Conservation (phyloP, 2,113 vertebrate species). For the Turdus rufiventris region DNA sequence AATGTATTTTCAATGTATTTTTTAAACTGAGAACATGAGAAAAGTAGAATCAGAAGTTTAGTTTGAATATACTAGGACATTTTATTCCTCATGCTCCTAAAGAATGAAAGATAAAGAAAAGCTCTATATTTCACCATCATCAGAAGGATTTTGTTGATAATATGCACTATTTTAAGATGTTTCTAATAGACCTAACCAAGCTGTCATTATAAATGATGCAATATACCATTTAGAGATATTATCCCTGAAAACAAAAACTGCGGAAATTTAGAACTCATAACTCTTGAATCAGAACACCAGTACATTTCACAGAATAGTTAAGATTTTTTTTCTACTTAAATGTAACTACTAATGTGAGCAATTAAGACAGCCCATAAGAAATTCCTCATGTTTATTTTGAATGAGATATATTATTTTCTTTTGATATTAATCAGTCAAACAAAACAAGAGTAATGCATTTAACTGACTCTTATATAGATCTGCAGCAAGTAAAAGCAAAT, state of each 20-base stretch:
- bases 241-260: background rate
- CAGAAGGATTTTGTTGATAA: background rate
- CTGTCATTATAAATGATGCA: background rate
- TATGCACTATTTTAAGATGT: background rate
- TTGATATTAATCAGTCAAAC: background rate
- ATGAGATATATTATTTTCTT: background rate
- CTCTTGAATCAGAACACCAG: background rate
- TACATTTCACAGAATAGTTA: background rate
- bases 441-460: background rate
- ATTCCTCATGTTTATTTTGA: background rate
- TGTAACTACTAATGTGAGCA: background rate
- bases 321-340: background rate
- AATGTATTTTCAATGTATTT: background rate
- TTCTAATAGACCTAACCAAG: background rate
- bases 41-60: background rate
- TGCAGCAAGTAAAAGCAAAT: background rate
- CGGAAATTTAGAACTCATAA: background rate
- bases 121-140: background rate
- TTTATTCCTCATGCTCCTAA: background rate
- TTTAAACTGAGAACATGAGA: background rate
- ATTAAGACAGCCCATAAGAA: background rate
- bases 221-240: background rate
- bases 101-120: background rate
- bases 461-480: background rate
- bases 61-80: background rate